Evolutionary conservation across 2,888 invertebrate species (phyloP).

Genomic region (Andrena minutula): DNA sequence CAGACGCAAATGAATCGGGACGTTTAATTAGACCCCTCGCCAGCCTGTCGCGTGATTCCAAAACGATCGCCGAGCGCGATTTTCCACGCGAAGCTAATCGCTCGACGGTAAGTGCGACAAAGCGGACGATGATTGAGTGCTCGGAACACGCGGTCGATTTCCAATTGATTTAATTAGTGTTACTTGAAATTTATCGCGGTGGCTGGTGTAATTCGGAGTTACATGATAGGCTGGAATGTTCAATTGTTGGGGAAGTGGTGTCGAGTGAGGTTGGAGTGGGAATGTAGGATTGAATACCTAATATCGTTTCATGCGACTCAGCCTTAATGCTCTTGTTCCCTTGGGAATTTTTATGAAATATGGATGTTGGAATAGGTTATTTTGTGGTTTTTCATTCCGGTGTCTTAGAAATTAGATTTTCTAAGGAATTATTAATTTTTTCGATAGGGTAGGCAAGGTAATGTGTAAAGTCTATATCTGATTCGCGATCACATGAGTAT

Average conservation of each 20-base stretch:
- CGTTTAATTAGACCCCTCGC: constrained; percentile 31
- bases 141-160: background rate
- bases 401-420: too few species aligned
- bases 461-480: too few species aligned
- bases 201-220: too few species aligned
- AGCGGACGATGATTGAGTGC: constrained; percentile 17
- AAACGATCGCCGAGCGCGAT: constrained; percentile 9
- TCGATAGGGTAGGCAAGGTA: too few species aligned
- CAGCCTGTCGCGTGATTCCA: background rate
- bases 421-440: too few species aligned
- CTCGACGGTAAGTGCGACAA: constrained; percentile 1
- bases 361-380: too few species aligned
- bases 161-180: constrained; percentile 27
- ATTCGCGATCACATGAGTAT: too few species aligned
- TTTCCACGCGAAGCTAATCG: constrained; percentile 26
- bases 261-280: background rate
- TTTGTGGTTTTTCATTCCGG: too few species aligned
- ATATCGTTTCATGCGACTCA: too few species aligned
- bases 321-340: too few species aligned
- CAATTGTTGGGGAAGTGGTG: background rate
- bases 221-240: background rate
- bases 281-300: too few species aligned
- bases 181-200: constrained; percentile 10
- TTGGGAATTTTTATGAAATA: too few species aligned
- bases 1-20: constrained; percentile 18